Evolutionary conservation across 1,140 invertebrate species (phyloP).

Genomic region (Episyrphus balteatus): DNA sequence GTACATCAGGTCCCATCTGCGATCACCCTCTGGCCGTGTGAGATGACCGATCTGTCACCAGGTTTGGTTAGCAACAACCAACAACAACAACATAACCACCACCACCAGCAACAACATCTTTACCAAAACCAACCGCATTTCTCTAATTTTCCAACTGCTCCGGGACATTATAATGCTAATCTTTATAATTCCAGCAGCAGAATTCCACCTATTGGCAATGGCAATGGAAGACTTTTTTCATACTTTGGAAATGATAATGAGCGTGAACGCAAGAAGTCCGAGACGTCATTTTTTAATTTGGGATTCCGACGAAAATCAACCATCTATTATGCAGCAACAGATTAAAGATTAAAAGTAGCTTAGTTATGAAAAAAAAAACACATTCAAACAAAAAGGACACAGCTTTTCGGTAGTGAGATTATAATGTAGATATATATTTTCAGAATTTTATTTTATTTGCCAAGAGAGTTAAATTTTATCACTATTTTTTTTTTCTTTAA

Average conservation of each 20-base stretch:
- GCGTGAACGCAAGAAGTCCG: slow-evolving; percentile 31
- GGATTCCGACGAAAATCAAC: slow-evolving; percentile 33
- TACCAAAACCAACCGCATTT: slow-evolving; percentile 19
- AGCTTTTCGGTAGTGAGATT: too few species aligned
- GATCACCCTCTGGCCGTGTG: slow-evolving; percentile 60
- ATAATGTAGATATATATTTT: too few species aligned
- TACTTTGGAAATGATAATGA: slow-evolving; percentile 34
- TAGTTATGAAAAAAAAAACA: too few species aligned
- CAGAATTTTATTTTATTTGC: too few species aligned
- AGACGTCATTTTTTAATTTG: slow-evolving; percentile 33
- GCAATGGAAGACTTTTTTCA: slow-evolving; percentile 25
- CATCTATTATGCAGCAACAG: slow-evolving; percentile 27
- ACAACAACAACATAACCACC: slow-evolving; percentile 13
- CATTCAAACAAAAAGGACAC: too few species aligned
- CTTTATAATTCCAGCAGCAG: slow-evolving; percentile 4
- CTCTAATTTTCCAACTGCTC: slow-evolving; percentile 5
- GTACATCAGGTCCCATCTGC: slow-evolving; percentile 78
- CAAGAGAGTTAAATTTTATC: too few species aligned
- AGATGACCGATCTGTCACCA: slow-evolving; percentile 37
- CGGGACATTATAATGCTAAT: slow-evolving; percentile 12
- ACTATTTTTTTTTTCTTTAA: too few species aligned
- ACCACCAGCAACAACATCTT: slow-evolving; percentile 18
- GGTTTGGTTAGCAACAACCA: slow-evolving; percentile 25
- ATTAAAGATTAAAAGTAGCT: too few species aligned
- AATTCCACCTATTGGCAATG: slow-evolving; percentile 10